Base-by-base conservation (phyloP, 1,140 invertebrate species). In the Cydia strobilella region DNA sequence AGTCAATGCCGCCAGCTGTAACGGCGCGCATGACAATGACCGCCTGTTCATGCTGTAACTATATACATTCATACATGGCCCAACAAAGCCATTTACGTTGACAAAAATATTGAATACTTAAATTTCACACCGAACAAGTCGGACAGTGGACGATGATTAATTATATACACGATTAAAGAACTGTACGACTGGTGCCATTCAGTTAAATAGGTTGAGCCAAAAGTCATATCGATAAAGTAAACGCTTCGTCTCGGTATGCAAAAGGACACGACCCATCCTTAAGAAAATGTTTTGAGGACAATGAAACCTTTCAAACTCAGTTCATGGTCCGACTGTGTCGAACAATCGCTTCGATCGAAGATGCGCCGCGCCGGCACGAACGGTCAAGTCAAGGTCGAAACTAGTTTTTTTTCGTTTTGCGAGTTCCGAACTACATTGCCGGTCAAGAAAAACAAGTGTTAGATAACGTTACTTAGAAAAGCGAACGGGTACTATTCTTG, bases 401-500 rank as follows among this genome's bases (percentile, higher is more conserved):
- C 73, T 23, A 45, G 72, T 75, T 74, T 25, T 77, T 75, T 73
- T 72, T 66, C 42, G 73, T 78, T 80, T 79, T 80, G 78, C 76
- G 71, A 78, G 77, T 82, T 83, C 80, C 76, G 77, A 75, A 79
- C 76, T 78, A 63, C 78, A 80, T 78, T 74, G 78, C 74, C 74
- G 74, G 74, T 75, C 76, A 74, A 78, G 78, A 85, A 85, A 81
- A 83, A 82, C 80, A 82, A 79, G 82, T 75, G 80, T 84, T 82
- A 85, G 81, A 85, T 82, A 80, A 82, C 76, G 74, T 76, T 86
- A 77, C 80, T 82, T 78, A 80, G 82, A 88, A 86, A 86, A 88
- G 85, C 86, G 87, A 91, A 80, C 82, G 88, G 86, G 80, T 82
- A 85, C 82, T 81, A 86, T 87, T 89, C 87, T 86, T 81, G 86